phyloP scores from a whole-genome alignment of 92 coral and sea anemone genomes.

The Isaurus tuberculatus region DNA sequence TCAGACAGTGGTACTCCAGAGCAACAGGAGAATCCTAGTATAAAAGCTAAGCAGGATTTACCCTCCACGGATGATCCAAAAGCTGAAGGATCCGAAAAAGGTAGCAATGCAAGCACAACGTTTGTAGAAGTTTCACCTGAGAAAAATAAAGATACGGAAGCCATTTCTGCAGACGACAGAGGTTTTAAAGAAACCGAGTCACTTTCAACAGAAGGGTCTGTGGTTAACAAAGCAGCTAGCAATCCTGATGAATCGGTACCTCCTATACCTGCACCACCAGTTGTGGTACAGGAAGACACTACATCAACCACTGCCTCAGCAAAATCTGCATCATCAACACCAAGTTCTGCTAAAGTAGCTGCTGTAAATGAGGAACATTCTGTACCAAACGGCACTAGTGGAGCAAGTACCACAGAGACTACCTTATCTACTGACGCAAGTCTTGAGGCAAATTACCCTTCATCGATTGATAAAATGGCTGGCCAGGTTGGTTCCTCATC shows the following conservation, averaged over 20 bases:
- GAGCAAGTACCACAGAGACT: slow-evolving; percentile 3
- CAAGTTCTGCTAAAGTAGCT: slow-evolving; percentile 49
- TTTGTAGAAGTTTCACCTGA: not conserved
- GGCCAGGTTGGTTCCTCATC: slow-evolving; percentile 52
- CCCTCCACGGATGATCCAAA: not conserved
- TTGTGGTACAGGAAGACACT: slow-evolving; percentile 15
- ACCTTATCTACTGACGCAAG: slow-evolving; percentile 15
- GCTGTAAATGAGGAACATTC: slow-evolving; percentile 57
- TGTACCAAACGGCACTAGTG: slow-evolving; percentile 46
- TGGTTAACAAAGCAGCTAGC: not conserved
- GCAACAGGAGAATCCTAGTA: not conserved
- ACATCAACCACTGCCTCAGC: slow-evolving; percentile 20
- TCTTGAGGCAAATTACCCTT: slow-evolving; percentile 34
- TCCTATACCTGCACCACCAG: slow-evolving; percentile 34
- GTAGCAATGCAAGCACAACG: not conserved
- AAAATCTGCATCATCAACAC: slow-evolving; percentile 27
- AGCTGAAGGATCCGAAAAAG: not conserved
- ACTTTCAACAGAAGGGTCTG: not conserved
- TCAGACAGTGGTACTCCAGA: slow-evolving; percentile 28
- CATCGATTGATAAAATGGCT: slow-evolving; percentile 39
- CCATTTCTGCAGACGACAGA: not conserved
- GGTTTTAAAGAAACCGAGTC: not conserved
- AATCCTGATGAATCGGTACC: slow-evolving; percentile 19
- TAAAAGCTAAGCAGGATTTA: not conserved
- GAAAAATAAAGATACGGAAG: not conserved